Base-by-base conservation (phyloP, 2,113 vertebrate species). In the Rafetus swinhoei region DNA sequence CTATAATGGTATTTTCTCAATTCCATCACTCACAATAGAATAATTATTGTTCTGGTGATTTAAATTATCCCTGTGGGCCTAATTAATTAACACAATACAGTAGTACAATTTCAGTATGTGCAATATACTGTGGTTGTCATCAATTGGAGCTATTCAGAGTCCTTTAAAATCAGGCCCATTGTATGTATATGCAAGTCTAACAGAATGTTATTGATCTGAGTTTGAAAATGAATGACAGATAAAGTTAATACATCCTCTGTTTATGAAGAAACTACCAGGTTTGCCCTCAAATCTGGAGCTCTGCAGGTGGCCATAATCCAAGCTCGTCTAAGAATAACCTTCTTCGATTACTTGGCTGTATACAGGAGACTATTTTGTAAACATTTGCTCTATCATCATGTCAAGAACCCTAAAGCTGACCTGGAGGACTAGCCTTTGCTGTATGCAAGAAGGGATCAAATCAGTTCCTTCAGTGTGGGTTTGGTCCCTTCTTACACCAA, bases 361-460 rank as follows among this genome's bases (percentile, higher is more conserved):
- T 39, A 16, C 27, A 90, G 80, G 90, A 56, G 53, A 83, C 77
- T 83, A 60, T 39, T 83, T 16, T 54, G 21, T 59, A 59, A 91
- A 87, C 72, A 82, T 52, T 77, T 94, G 92, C 82, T 87, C 62
- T 90, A 89, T 82, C 90, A 95, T 92, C 89, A 52, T 9, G 76
- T 89, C 96, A 96, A 60, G 25, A 91, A 7, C 89, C 16, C 90
- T 81, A 83, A 94, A 15, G 56, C 81, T 4, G 9, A 84, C 84
- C 92, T 90, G 92, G 81, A 50, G 79, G 88, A 79, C 86, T 39
- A 54, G 81, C 89, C 89, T 80, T 79, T 77, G 87, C 87, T 88
- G 54, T 12, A 25, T 59, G 85, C 76, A 85, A 1, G 32, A 15
- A 79, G 0, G 2, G 82, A 39, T 94, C 52, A 53, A 88, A 79